Conservation (phyloP, 2,888 invertebrate genomes). For the Clostera curtula region DNA sequence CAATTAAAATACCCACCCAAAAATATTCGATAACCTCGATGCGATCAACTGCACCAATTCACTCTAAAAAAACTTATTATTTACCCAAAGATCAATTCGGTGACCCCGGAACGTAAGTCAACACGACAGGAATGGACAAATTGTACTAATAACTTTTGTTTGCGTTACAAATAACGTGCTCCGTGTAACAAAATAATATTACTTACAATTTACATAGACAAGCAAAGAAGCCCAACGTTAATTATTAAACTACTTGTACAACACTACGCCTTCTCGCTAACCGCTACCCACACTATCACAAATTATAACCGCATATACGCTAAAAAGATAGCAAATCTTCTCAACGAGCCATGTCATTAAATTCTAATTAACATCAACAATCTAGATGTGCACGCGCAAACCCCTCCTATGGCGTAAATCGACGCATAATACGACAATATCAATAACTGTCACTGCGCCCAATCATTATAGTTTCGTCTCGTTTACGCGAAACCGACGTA, state of each 20-base stretch:
- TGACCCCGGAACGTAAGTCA: background rate
- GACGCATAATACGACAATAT: constrained; percentile 58
- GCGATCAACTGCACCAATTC: too few species aligned
- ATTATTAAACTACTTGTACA: background rate
- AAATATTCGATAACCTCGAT: too few species aligned
- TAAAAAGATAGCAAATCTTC: constrained; percentile 23
- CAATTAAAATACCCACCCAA: too few species aligned
- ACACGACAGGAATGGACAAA: background rate
- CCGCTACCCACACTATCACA: constrained; percentile 6
- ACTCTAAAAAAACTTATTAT: too few species aligned
- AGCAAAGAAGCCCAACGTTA: background rate
- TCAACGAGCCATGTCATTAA: constrained; percentile 51
- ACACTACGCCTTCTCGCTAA: constrained; percentile 8
- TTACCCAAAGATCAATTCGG: too few species aligned
- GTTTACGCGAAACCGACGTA: constrained; percentile 62
- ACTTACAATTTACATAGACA: constrained; percentile 1
- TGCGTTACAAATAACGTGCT: background rate
- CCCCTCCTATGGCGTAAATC: constrained; percentile 43
- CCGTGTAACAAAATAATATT: constrained; percentile 1
- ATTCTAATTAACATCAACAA: constrained; percentile 58
- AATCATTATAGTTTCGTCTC: constrained; percentile 67
- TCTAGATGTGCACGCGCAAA: constrained; percentile 40
- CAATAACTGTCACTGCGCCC: constrained; percentile 68
- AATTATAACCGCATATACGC: constrained; percentile 17
- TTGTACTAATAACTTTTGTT: background rate